A percentile compares a stretch with the other conserved stretches of the same genome.
These are phyloP conservation scores for Drosophila rellima DNA, from an alignment of 2,888 invertebrate genomes.

Conservation along the genomic window DNA sequence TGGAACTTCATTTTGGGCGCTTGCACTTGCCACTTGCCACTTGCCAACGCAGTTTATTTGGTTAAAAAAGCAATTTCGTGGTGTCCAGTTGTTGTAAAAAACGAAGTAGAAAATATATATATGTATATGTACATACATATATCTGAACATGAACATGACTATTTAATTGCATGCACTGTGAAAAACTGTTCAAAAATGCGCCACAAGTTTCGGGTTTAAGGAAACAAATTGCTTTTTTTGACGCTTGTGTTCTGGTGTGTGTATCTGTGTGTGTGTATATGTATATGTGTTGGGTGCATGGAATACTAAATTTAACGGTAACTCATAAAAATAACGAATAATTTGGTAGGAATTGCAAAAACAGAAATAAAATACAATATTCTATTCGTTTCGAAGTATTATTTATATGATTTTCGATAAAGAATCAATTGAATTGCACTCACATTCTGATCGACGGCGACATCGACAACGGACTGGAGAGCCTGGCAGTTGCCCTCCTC, in stretches of 20 bases:
- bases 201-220: slow-evolving; percentile 26
- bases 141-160: background rate
- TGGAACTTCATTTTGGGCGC: slow-evolving; percentile 32
- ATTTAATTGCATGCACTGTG: background rate
- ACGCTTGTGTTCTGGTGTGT: background rate
- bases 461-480: slow-evolving; percentile 90
- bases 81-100: slow-evolving; percentile 11
- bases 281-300: background rate
- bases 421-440: slow-evolving; percentile 55
- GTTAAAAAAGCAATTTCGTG: slow-evolving; percentile 64
- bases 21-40: slow-evolving; percentile 21
- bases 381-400: no score
- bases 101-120: slow-evolving; percentile 6
- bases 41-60: slow-evolving; percentile 33
- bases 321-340: background rate
- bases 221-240: slow-evolving; percentile 50
- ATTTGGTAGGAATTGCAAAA: background rate
- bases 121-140: background rate
- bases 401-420: no score
- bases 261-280: background rate
- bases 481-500: slow-evolving; percentile 90
- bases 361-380: no score
- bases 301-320: slow-evolving; percentile 17
- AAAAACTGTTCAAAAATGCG: slow-evolving; percentile 18
- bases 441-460: slow-evolving; percentile 88